Percentiles rank a stretch among this genome's conserved stretches.
Evolutionary conservation across 2,797 vertebrate species (phyloP).

Genomic region (Dryobates pubescens): DNA sequence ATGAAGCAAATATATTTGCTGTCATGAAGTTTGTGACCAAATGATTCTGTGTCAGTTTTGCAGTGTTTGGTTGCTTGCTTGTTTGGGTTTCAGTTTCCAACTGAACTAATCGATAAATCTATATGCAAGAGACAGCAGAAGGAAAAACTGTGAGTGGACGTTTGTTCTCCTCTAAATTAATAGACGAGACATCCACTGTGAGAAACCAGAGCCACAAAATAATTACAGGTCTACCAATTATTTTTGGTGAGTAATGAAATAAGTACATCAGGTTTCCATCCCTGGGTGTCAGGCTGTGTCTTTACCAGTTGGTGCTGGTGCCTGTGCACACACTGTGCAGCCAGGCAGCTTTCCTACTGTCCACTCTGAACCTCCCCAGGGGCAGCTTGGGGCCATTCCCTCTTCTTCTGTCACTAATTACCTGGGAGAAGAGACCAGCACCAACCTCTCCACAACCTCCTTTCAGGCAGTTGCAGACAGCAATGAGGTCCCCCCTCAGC

Average conservation of each 20-base stretch:
- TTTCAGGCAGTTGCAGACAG: no score
- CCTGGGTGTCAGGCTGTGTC: neutral
- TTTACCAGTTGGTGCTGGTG: neutral
- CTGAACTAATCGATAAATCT: neutral
- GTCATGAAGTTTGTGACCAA: neutral
- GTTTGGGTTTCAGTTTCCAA: neutral
- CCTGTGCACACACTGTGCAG: no score
- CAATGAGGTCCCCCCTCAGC: no score
- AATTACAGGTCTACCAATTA: accelerated
- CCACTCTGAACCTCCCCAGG: no score
- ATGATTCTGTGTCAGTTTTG: neutral
- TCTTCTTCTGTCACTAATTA: neutral
- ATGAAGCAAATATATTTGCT: neutral
- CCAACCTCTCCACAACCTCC: no score
- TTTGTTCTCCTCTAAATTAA: neutral
- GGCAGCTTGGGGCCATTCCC: no score
- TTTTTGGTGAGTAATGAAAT: neutral
- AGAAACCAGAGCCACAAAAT: neutral
- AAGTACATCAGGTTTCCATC: neutral
- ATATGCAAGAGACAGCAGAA: neutral
- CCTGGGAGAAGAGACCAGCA: no score
- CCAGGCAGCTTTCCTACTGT: no score
- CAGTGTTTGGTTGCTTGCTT: neutral
- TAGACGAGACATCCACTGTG: neutral
- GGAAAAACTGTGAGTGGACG: neutral